Evolutionary conservation across 1,140 invertebrate species (phyloP), one percentile per base, ranked within the genome.

Genomic region (Apis florea): DNA sequence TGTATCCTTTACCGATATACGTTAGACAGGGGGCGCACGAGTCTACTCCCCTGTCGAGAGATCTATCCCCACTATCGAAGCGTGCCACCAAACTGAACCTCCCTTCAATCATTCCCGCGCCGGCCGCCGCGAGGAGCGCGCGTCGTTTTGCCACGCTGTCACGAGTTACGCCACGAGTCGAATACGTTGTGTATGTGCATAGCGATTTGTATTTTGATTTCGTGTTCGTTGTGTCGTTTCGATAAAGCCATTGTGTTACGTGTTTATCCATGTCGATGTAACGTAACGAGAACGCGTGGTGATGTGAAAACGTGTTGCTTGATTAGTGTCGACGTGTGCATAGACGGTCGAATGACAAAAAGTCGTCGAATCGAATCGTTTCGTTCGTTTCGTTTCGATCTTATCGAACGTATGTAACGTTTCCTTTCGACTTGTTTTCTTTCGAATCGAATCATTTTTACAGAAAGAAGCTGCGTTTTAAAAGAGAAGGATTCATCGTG

Each of bases 21-120:
- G 56, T 68, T 58, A 53, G 54, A 4, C 47, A 61, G 76, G 47
- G 11, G 49, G 76, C 76, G 67, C 70, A 24, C 79, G 71, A 70
- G 59, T 80, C 68, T 53, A 56, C 66, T 79, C 82, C 84, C 88
- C 75, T 79, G 73, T 82, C 82, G 75, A 54, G 73, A 71, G n/a
- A 79, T 85, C 66, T 68, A 79, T 59, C 85, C 87, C 85, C 82
- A 84, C 82, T 85, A 83, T 6, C 56, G 26, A 26, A 58, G 59
- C 64, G 63, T 80, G 76, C 72, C 85, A 63, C 76, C 68, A 87
- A 83, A 82, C 31, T 69, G 59, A 72, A 84, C 74, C 83, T 85
- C 76, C 88, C 88, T 85, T 83, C 74, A 83, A 86, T 92, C 91
- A 92, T 92, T 93, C 88, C 89, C 90, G 91, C 88, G 90, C 87